These are phyloP conservation scores for Gymnocheta viridis DNA, from an alignment of 2,888 invertebrate species.

Conservation along the genomic window DNA sequence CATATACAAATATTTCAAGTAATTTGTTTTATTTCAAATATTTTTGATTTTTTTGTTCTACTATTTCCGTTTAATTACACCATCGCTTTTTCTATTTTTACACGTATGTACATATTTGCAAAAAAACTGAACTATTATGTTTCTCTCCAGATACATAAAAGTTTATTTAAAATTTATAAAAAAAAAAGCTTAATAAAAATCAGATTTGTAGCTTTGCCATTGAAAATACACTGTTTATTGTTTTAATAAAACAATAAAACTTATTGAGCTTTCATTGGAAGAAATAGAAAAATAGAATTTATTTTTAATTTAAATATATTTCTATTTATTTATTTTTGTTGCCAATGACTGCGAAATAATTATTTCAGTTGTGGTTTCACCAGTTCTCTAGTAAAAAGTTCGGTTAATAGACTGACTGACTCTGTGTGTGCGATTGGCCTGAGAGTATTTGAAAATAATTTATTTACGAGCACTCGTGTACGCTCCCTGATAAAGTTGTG, in stretches of 20 bases:
- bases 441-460: conserved; percentile 1
- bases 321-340: conserved; percentile 22
- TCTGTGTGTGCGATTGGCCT: neutral
- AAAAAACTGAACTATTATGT: neutral
- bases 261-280: conserved; percentile 28
- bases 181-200: neutral
- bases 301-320: neutral
- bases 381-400: conserved; percentile 18
- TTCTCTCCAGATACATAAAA: conserved; percentile 41
- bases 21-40: neutral
- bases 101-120: neutral
- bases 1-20: no score
- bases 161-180: conserved; percentile 15
- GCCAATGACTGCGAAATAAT: conserved; percentile 25
- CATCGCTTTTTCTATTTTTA: neutral
- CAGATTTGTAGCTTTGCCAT: conserved; percentile 37
- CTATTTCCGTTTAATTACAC: neutral
- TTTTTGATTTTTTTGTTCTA: neutral
- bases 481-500: neutral
- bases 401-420: conserved; percentile 5
- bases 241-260: conserved; percentile 32
- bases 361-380: conserved; percentile 12
- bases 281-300: neutral
- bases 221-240: conserved; percentile 60
- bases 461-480: neutral